Evolutionary conservation across 30 jellyfish, hydroid and myxozoan species (phyloP), one percentile per base, ranked within the genome.

Genomic region (Sanderia malayensis): DNA sequence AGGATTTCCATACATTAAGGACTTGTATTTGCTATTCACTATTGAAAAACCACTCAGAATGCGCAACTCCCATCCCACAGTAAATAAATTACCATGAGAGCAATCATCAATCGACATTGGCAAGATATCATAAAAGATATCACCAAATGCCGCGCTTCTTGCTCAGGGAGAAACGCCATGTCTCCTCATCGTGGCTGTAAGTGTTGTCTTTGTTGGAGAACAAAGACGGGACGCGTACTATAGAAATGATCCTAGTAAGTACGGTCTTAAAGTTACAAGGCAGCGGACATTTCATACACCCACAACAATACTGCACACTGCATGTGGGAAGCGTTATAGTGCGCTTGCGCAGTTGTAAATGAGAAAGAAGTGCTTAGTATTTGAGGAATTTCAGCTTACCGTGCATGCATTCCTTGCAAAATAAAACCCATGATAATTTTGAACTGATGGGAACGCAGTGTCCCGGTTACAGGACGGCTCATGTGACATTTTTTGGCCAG

Each of bases 211-310:
- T 78, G 94, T 79, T 79, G 94, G 61, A 73, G 75, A 75, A 72
- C 94, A 86, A 86, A 86, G 96, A 79, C 89, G 96, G n/a, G 94
- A 86, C 94, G 96, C 96, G 96, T 86, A 79, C 96, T 86, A 79
- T 79, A 86, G 96, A 86, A 86, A 86, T 86, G 96, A 86, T 86
- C 96, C 94, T 86, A 79, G 94, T 78, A 86, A 86, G 96, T 86
- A 79, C 96, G 96, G 96, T 86, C 94, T 79, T 86, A 65, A 49
- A 41, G 55, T 41, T 41, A n/a, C n/a, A n/a, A n/a, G n/a, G n/a
- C n/a, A n/a, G n/a, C n/a, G n/a, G n/a, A n/a, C n/a, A n/a, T n/a
- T n/a, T n/a, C n/a, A n/a, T n/a, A n/a, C n/a, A n/a, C n/a, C n/a
- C n/a, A n/a, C n/a, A n/a, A n/a, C n/a, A n/a, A n/a, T n/a, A n/a